Evolutionary conservation across 2,113 vertebrate genomes (phyloP), one percentile per base, ranked within the genome.

Genomic region (Malurus elegans): DNA sequence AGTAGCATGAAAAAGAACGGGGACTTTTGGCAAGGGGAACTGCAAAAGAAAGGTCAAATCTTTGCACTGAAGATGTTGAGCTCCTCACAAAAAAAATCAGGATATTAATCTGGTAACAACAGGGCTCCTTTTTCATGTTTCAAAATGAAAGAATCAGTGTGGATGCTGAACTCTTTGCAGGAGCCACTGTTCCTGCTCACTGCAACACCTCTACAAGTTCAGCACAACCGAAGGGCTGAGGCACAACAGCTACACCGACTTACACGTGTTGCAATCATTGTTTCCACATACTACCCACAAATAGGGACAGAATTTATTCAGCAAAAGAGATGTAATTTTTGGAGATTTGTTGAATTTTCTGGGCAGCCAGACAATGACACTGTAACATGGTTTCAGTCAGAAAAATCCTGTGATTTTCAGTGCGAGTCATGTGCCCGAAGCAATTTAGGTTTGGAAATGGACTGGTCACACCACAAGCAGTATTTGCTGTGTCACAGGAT

Each of bases 71-170:
- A 71, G 31, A 71, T n/a, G 14, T 24, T 56, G 31, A 75, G n/a
- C 6, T 74, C 36, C 34, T 84, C 60, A 60, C 7, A 87, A 65
- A 67, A 65, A 67, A 90, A 66, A 40, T 31, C 12, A 2, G 14
- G 45, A 1, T 12, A 67, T 10, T 40, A 16, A 8, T n/a, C 45
- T 57, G 29, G 23, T 42, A 82, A 48, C 0, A 1, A 8, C 70
- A 83, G 8, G 8, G 16, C 19, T 91, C 36, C 32, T 79, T 64
- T 65, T 50, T 17, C 40, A 51, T 2, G 18, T 56, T 76, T 50
- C 62, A 79, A 72, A 95, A 29, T 7, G 14, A 76, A 16, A 75
- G 45, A 31, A n/a, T 54, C 3, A 38, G 1, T 15, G 8, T 50
- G 69, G 10, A 31, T 8, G 13, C 8, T 75, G 34, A 72, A 36